These are phyloP conservation scores for Trichonephila inaurata DNA, from an alignment of 1,140 invertebrate species.

Conservation along the genomic window DNA sequence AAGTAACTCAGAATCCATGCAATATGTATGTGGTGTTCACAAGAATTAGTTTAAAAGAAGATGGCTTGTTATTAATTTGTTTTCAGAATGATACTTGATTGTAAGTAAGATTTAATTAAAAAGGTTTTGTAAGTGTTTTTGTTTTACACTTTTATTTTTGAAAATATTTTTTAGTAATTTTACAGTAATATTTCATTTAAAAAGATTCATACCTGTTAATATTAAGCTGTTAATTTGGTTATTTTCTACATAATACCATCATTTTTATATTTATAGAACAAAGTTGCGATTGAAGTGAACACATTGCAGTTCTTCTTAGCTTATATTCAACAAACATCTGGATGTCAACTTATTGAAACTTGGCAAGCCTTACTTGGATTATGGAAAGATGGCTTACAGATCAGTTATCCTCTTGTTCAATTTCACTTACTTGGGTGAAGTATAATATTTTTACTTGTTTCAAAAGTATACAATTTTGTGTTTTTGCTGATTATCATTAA, in stretches of 20 bases:
- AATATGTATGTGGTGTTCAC: no score
- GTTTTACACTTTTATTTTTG: no score
- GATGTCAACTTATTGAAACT: slow-evolving; percentile 88
- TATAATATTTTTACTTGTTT: neutral
- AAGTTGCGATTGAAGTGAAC: slow-evolving; percentile 84
- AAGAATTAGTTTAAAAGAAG: no score
- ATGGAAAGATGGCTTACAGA: slow-evolving; percentile 87
- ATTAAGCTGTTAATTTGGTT: no score
- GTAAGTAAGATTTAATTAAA: no score
- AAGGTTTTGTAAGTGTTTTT: no score
- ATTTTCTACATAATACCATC: neutral
- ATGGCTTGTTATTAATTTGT: no score
- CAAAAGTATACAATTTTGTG: slow-evolving; percentile 25
- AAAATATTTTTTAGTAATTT: no score
- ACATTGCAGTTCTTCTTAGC: slow-evolving; percentile 86
- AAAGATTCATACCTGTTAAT: no score
- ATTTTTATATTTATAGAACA: slow-evolving; percentile 77
- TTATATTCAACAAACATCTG: slow-evolving; percentile 86
- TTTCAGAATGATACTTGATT: no score
- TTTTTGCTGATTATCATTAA: neutral
- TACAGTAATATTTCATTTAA: no score
- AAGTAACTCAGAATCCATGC: no score
- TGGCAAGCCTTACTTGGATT: slow-evolving; percentile 90
- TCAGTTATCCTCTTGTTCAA: slow-evolving; percentile 88
- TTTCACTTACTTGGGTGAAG: slow-evolving; percentile 88